Evolutionary conservation across 92 coral and sea anemone species (phyloP), one percentile per base, ranked within the genome.

Genomic region (Anthopleura xanthogrammica): DNA sequence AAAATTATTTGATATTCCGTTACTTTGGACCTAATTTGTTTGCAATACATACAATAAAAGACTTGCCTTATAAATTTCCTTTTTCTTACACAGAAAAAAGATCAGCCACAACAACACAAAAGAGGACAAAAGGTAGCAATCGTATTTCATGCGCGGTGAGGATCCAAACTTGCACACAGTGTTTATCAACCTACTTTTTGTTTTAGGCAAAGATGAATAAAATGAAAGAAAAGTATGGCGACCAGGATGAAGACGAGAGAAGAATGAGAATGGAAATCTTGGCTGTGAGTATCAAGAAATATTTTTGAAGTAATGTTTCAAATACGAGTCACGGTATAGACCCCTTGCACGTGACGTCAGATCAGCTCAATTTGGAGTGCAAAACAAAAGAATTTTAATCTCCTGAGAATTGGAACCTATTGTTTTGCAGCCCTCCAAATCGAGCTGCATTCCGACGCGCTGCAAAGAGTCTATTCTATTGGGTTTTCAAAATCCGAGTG

Each of bases 221-320:
- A 80, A 94, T 96, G 82, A 96, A 94, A 80, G 99, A 96, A 75
- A 96, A 94, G 77, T 96, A 96, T 82, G 99, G 96, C 85, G 99
- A 96, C 71, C 99, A 96, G 91, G 99, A 96, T 68, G 99, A 96
- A 75, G 99, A 96, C 16, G 99, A 96, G 77, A 76, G 99, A 66
- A 92, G 85, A 60, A 83, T 96, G 80, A 96, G 91, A 83, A 96
- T 96, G 99, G 98, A 96, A 60, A 90, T 96, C 71, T 77, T 96
- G 20, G 99, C 97, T 85, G 97, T 93, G 83, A 55, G 89, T 86
- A 41, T 23, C 12, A 82, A 16, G 0, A 9, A 13, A 1, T 0
- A 3, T 12, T n/a, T 68, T 29, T 29, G 36, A 29, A 29, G 36
- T 29, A 29, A 29, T 29, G 36, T 29, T 29, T 29, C 36, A 29